These are phyloP conservation scores for Drosophila orena DNA, from an alignment of 1,140 invertebrate genomes.

Conservation along the genomic window DNA sequence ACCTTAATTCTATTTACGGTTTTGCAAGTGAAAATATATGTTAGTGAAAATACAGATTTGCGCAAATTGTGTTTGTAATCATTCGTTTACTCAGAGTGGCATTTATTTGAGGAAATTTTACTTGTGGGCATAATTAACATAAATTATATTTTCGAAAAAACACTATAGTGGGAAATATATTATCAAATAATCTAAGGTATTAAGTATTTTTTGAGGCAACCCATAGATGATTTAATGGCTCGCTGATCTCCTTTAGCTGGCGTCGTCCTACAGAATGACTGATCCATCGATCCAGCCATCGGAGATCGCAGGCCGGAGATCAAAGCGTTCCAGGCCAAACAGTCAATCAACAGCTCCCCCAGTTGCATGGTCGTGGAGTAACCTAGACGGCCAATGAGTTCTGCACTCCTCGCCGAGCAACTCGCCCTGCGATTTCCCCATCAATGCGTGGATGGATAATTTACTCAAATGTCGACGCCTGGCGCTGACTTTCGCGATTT, in stretches of 20 bases:
- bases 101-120: not conserved
- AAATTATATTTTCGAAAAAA: no score
- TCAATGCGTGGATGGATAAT: constrained; percentile 40
- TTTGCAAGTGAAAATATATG: not conserved
- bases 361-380: constrained; percentile 24
- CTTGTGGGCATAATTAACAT: no score
- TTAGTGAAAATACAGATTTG: not conserved
- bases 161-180: no score
- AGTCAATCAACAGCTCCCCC: constrained; percentile 66
- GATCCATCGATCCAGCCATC: constrained; percentile 32
- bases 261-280: constrained; percentile 40
- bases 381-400: constrained; percentile 61
- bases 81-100: no score
- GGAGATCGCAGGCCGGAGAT: constrained; percentile 45
- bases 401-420: constrained; percentile 4
- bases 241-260: constrained; percentile 38
- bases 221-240: not conserved
- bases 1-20: constrained; percentile 7
- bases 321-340: constrained; percentile 77
- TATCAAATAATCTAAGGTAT: no score
- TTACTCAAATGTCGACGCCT: constrained; percentile 77
- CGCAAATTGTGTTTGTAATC: not conserved
- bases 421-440: not conserved
- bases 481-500: constrained; percentile 59
- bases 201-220: no score